phyloP scores from a whole-genome alignment of 2,797 vertebrate species.

The Chrosomus eos region DNA sequence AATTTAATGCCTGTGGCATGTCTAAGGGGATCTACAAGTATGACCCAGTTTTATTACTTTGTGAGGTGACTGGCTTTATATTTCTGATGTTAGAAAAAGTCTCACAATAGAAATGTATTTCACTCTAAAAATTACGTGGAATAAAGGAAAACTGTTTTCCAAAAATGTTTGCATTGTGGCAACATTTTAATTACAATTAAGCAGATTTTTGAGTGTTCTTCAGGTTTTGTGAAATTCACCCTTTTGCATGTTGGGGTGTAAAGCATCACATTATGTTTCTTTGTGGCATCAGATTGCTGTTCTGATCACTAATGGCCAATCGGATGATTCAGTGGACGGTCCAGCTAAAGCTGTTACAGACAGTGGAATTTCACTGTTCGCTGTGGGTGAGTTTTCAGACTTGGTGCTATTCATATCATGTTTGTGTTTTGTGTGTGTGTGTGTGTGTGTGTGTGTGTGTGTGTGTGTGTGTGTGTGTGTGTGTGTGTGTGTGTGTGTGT shows the following conservation, averaged over 20 bases:
- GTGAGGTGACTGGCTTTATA: background rate
- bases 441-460: background rate
- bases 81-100: background rate
- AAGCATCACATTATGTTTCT: background rate
- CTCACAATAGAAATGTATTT: background rate
- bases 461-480: too few species aligned
- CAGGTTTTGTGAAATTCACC: background rate
- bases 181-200: background rate
- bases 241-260: background rate
- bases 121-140: background rate
- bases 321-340: slow-evolving; percentile 75
- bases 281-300: slow-evolving; percentile 77
- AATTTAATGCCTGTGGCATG: background rate
- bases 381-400: slow-evolving; percentile 80
- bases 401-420: background rate
- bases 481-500: background rate
- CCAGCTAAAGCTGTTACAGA: slow-evolving; percentile 77
- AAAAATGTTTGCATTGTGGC: background rate
- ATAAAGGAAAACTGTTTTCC: background rate
- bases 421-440: too few species aligned
- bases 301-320: slow-evolving; percentile 83
- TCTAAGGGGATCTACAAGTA: background rate
- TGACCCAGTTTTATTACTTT: background rate
- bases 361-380: slow-evolving; percentile 84
- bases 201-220: background rate